A percentile compares a stretch with the other conserved stretches of the same genome.
Conservation (phyloP, 2,888 invertebrate genomes). For the Metalampra italica region DNA sequence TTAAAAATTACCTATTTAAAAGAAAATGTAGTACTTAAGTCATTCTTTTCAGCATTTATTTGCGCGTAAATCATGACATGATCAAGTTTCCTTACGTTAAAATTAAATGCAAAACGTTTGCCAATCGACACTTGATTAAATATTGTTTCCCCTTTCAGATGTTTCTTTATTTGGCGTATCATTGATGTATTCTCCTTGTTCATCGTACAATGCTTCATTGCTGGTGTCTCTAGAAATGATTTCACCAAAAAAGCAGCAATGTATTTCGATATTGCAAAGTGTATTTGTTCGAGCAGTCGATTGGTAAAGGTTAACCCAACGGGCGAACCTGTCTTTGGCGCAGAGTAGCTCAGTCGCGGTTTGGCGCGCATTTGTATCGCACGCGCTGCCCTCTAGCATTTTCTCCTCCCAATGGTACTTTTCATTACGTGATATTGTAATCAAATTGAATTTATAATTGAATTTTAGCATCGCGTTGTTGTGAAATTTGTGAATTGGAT, state of each 20-base stretch:
- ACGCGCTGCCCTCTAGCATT: constrained; percentile 23
- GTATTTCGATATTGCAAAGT: constrained; percentile 1
- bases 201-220: background rate
- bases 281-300: background rate
- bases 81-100: background rate
- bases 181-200: background rate
- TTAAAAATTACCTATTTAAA: too few species aligned
- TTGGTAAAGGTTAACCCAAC: constrained; percentile 2
- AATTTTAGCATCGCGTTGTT: constrained; percentile 34
- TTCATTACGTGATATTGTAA: constrained; percentile 16
- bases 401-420: constrained; percentile 15
- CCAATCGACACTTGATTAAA: constrained; percentile 10
- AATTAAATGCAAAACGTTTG: constrained; percentile 5
- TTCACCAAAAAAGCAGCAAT: background rate
- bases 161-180: background rate
- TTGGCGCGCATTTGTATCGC: constrained; percentile 48
- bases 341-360: constrained; percentile 40
- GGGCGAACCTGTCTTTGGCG: constrained; percentile 5
- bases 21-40: too few species aligned
- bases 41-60: background rate
- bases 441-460: constrained; percentile 34
- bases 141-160: constrained; percentile 6
- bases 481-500: constrained; percentile 32
- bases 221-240: background rate
- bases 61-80: background rate